Evolutionary conservation across 2,113 vertebrate genomes (phyloP).

Genomic region (Thamnophis sirtalis): DNA sequence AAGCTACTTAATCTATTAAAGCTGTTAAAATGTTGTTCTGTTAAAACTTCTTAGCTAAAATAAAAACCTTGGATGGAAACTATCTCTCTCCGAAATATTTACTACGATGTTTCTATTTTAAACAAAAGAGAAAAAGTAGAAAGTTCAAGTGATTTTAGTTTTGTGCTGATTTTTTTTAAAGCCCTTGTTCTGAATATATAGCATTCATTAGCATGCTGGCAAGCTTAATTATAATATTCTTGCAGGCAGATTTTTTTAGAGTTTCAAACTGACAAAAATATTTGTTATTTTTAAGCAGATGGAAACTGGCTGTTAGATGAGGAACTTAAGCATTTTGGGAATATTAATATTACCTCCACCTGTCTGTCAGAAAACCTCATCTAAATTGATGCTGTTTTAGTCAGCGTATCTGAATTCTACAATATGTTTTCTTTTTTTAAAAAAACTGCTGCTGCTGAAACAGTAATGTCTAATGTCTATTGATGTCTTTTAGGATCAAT

Average conservation of each 20-base stretch:
- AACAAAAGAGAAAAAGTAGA: background rate
- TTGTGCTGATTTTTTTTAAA: background rate
- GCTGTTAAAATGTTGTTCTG: slow-evolving; percentile 42
- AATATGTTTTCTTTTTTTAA: background rate
- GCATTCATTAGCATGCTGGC: background rate
- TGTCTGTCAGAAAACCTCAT: background rate
- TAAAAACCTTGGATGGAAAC: background rate
- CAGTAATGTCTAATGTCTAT: too few relatives aligned
- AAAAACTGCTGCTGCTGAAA: background rate
- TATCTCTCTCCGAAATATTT: slow-evolving; percentile 1
- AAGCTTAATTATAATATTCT: slow-evolving; percentile 50
- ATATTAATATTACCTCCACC: slow-evolving; percentile 21
- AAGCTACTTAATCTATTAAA: slow-evolving; percentile 1
- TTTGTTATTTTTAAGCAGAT: slow-evolving; percentile 43
- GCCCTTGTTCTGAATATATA: background rate
- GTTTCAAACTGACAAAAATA: background rate
- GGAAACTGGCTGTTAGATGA: slow-evolving; percentile 25
- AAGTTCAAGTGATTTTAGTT: background rate
- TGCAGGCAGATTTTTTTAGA: slow-evolving; percentile 30
- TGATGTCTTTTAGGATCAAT: background rate
- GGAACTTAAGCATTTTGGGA: slow-evolving; percentile 21
- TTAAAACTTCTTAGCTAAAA: slow-evolving; percentile 8
- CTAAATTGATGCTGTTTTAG: background rate
- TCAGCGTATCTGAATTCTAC: background rate
- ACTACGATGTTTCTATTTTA: background rate